A percentile compares a stretch with the other conserved stretches of the same genome.
Evolutionary conservation across 2,113 vertebrate species (phyloP).

Genomic region (Arothron firmamentum): DNA sequence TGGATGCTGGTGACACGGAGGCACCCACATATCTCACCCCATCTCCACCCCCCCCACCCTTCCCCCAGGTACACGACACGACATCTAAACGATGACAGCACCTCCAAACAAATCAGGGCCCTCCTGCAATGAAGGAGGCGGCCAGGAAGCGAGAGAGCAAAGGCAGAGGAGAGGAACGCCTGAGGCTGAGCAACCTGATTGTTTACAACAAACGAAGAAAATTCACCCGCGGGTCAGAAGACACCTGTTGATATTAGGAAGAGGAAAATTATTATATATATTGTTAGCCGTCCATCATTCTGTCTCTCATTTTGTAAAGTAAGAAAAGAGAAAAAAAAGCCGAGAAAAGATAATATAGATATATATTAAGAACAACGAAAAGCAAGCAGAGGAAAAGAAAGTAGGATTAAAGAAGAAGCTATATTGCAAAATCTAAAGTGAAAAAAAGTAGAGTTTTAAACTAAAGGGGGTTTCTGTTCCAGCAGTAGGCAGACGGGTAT

Average conservation of each 20-base stretch:
- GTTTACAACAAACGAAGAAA: constrained; percentile 73
- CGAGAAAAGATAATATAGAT: constrained; percentile 74
- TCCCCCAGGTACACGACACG: constrained; percentile 85
- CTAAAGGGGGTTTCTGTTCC: constrained; percentile 60
- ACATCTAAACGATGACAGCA: constrained; percentile 91
- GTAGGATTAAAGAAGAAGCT: constrained; percentile 61
- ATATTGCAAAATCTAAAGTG: constrained; percentile 65
- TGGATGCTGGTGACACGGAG: background rate
- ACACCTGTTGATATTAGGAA: constrained; percentile 63
- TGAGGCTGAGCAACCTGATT: constrained; percentile 58
- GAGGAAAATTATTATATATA: constrained; percentile 76
- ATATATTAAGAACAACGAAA: constrained; percentile 72
- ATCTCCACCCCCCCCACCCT: constrained; percentile 31
- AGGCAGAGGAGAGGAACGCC: background rate
- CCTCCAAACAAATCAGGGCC: constrained; percentile 92
- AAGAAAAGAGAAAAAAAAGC: constrained; percentile 63
- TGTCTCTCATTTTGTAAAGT: constrained; percentile 82
- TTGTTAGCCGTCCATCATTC: constrained; percentile 80
- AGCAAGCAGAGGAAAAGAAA: constrained; percentile 60
- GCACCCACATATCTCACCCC: background rate
- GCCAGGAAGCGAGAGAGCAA: background rate
- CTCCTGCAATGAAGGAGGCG: constrained; percentile 81
- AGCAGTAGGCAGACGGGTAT: constrained; percentile 71
- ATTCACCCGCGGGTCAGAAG: constrained; percentile 58
- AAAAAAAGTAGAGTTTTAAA: constrained; percentile 12